Base-by-base conservation (phyloP, 2,888 invertebrate genomes). In the Ypsolopha scabrella region DNA sequence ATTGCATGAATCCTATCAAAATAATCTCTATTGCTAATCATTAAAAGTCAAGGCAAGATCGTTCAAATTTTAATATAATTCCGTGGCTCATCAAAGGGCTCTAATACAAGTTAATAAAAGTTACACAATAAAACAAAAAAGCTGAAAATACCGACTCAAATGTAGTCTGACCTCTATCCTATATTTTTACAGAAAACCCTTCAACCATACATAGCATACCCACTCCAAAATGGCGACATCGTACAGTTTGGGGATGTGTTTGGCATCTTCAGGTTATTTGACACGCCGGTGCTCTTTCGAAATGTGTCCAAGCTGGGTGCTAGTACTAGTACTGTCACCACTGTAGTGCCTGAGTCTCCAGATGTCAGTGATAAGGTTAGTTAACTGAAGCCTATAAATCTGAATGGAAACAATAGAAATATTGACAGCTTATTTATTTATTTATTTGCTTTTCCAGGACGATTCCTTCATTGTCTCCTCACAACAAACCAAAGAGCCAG, bases 161-260 rank as follows among this genome's bases (percentile, higher is more conserved):
- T n/a, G n/a, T n/a, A n/a, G n/a, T 24, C 4, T 24, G 24, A 24
- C 24, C 24, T 24, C 24, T 38, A 38, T 38, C 8, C 38, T 38
- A 1, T 39, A 49, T 2, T 24, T 47, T 72, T 71, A 38, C 61
- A 86, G 85, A 75, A 70, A 71, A 66, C 61, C 1, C 57, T 83
- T 37, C 61, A 62, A 52, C 72, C 82, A n/a, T 83, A 81, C 54
- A 68, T 80, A 55, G 75, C 83, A 7, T 67, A 75, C 50, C 70
- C 73, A 0, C 52, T 86, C 7, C 68, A 60, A 50, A 69, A 82
- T 58, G 83, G 82, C 1, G 82, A 83, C 50, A 75, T 70, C 45
- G 68, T 86, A 4, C 82, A 85, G 58, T 81, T 86, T 64, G 86
- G 86, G 0, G 72, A 81, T 14, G 60, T 78, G 34, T 79, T 83